Conservation (phyloP, 2,888 invertebrate species). For the Drosophila macrospina region DNA sequence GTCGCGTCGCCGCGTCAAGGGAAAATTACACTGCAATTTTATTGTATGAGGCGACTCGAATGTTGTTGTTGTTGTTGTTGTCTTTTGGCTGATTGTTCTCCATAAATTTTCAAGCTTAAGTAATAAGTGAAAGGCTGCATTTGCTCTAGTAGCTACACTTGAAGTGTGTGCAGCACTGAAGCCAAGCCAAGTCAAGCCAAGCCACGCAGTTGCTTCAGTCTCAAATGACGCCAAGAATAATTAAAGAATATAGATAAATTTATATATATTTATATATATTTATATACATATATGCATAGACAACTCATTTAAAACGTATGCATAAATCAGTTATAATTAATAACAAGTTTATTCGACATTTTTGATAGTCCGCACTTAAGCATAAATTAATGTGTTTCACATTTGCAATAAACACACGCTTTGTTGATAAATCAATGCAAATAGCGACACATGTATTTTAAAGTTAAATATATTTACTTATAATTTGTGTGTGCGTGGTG, state of each 20-base stretch:
- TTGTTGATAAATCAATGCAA: slow-evolving; percentile 64
- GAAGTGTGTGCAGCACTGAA: not conserved
- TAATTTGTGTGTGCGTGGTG: too few species aligned
- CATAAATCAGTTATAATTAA: slow-evolving; percentile 20
- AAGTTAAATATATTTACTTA: slow-evolving; percentile 33
- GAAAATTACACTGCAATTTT: slow-evolving; percentile 42
- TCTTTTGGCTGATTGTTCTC: slow-evolving; percentile 11
- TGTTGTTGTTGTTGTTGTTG: slow-evolving; percentile 3
- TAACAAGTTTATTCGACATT: slow-evolving; percentile 22
- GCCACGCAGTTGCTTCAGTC: slow-evolving; percentile 1
- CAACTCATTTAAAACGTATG: not conserved
- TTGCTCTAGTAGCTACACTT: not conserved
- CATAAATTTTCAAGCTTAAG: slow-evolving; percentile 4
- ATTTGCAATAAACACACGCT: slow-evolving; percentile 9
- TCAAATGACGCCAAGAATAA: slow-evolving; percentile 2
- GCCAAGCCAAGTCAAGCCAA: too few species aligned
- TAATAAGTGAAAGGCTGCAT: slow-evolving; percentile 17
- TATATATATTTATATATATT: not conserved
- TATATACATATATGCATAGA: too few species aligned
- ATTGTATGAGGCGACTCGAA: slow-evolving; percentile 13
- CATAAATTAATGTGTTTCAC: slow-evolving; percentile 1
- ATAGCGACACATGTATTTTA: slow-evolving; percentile 60
- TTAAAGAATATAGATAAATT: not conserved
- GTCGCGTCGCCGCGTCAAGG: slow-evolving; percentile 62
- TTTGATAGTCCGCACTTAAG: not conserved